Evolutionary conservation across 1,140 invertebrate species (phyloP).

Genomic region (Ridgeia piscesae): DNA sequence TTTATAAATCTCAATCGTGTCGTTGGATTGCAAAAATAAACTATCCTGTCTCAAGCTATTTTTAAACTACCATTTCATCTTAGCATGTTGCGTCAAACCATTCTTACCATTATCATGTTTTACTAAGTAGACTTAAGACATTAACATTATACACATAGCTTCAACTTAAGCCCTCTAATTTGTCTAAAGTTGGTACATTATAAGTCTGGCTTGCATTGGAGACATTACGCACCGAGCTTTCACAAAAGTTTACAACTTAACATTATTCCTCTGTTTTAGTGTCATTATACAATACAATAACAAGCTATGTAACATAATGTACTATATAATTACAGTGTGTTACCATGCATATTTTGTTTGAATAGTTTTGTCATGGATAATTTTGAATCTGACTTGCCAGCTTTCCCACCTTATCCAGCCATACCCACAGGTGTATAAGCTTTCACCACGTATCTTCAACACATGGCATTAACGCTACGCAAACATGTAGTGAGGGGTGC

Average conservation of each 20-base stretch:
- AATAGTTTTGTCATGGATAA: neutral
- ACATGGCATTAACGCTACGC: neutral
- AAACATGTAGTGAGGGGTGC: neutral
- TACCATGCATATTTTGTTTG: neutral
- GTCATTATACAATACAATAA: neutral
- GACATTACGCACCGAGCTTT: neutral
- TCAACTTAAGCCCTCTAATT: neutral
- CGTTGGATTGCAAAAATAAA: neutral
- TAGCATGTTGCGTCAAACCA: neutral
- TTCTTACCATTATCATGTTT: neutral
- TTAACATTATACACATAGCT: neutral
- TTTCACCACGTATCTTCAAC: neutral
- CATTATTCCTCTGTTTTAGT: neutral
- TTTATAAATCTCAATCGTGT: neutral
- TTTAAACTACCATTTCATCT: neutral
- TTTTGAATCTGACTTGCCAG: neutral
- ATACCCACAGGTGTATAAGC: neutral
- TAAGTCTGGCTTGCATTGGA: neutral
- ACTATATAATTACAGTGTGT: neutral
- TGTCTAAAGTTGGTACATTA: neutral
- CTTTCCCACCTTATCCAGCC: neutral
- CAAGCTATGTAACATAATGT: neutral
- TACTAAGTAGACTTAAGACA: no score
- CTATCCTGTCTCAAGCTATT: neutral
- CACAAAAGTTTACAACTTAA: neutral